Evolutionary conservation across 2,797 vertebrate genomes (phyloP).

Genomic region (Masticophis lateralis): DNA sequence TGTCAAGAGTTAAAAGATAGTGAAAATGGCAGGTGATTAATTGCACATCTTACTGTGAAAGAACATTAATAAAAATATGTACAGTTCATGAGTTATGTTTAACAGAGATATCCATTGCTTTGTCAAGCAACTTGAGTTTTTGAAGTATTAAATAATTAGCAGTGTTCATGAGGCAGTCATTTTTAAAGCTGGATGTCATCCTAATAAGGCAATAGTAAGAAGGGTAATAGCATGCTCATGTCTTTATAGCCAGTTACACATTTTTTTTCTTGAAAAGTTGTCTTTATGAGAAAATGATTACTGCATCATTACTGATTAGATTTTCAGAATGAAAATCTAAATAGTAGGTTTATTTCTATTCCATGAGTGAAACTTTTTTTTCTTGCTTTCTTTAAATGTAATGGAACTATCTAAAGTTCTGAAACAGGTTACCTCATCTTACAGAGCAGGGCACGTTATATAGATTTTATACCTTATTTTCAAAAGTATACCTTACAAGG

Average conservation of each 20-base stretch:
- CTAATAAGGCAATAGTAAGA: neutral
- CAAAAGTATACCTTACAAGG: neutral
- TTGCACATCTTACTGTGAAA: conserved; percentile 52
- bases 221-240: neutral
- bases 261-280: rapidly evolving
- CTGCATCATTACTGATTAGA: neutral
- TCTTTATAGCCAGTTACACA: neutral
- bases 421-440: neutral
- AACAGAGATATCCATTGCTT: conserved; percentile 26
- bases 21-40: conserved; percentile 50
- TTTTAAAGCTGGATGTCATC: neutral
- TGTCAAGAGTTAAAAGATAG: conserved; percentile 54
- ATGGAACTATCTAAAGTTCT: neutral
- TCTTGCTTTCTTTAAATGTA: neutral
- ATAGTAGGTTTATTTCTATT: neutral
- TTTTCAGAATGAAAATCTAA: conserved; percentile 7
- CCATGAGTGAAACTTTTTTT: rapidly evolving
- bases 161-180: neutral
- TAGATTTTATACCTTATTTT: conserved; percentile 24
- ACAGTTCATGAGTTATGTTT: conserved; percentile 26
- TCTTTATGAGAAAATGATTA: rapidly evolving
- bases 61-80: conserved; percentile 33
- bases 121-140: conserved; percentile 7
- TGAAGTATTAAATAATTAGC: conserved; percentile 17
- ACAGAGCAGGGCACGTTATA: conserved; percentile 35